phyloP scores from a whole-genome alignment of 2,888 invertebrate genomes.

The Cosmia pyralina region DNA sequence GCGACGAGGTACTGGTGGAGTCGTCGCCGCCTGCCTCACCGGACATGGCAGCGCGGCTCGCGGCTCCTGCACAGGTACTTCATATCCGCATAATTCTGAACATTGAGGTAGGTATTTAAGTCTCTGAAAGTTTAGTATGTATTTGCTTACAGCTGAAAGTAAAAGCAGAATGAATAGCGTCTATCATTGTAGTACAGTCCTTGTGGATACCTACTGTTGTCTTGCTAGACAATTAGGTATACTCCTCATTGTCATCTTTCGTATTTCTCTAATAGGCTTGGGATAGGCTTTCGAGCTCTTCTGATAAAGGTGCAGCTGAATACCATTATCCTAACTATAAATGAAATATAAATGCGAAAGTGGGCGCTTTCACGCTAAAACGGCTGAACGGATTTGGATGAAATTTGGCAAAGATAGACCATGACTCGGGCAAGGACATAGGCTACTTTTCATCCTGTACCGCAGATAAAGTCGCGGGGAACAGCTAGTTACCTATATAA shows the following conservation, averaged over 20 bases:
- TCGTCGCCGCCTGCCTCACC: slow-evolving; percentile 87
- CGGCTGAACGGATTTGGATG: too few species aligned
- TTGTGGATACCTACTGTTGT: neutral
- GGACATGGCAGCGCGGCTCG: slow-evolving; percentile 87
- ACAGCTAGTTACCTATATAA: too few species aligned
- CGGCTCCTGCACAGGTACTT: slow-evolving; percentile 83
- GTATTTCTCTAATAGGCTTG: neutral
- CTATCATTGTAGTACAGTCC: neutral
- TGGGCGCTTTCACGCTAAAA: too few species aligned
- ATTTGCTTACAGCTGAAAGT: neutral
- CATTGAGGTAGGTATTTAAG: neutral
- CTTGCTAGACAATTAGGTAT: neutral
- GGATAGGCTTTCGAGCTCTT: neutral
- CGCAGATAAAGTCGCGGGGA: too few species aligned
- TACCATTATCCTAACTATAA: neutral
- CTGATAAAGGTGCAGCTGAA: neutral
- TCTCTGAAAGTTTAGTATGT: neutral
- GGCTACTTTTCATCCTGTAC: too few species aligned
- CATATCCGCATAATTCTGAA: neutral
- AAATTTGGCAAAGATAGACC: too few species aligned
- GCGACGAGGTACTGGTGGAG: slow-evolving; percentile 89
- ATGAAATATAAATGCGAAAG: too few species aligned
- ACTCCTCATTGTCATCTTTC: neutral
- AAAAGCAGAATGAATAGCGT: neutral
- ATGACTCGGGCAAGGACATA: too few species aligned